phyloP scores from a whole-genome alignment of 2,797 vertebrate species.

The Coilia nasus region DNA sequence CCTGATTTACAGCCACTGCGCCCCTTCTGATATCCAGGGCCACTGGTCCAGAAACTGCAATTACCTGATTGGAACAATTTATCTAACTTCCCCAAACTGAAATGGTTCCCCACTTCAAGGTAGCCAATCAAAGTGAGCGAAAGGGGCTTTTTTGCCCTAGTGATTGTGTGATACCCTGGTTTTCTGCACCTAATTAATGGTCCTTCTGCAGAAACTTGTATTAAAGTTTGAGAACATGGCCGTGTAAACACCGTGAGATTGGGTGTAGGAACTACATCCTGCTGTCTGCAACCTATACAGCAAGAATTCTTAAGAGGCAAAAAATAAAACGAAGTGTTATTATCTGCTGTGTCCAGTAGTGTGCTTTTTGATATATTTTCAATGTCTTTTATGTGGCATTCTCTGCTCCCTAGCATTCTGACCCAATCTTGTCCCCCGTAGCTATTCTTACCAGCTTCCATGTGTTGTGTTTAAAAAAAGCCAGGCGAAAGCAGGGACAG shows the following conservation, averaged over 20 bases:
- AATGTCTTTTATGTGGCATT: background rate
- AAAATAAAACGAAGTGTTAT: too few species aligned
- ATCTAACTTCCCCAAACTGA: conserved; percentile 41
- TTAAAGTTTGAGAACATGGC: background rate
- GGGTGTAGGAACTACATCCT: too few species aligned
- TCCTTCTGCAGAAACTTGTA: too few species aligned
- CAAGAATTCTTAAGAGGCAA: too few species aligned
- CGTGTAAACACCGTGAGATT: background rate
- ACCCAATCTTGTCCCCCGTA: background rate
- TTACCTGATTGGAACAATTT: conserved; percentile 45
- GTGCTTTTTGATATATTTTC: background rate
- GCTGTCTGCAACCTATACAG: too few species aligned
- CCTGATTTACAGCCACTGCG: conserved; percentile 32
- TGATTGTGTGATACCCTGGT: background rate
- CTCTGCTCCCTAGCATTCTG: background rate
- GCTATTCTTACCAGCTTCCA: background rate
- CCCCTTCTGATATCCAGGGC: conserved; percentile 32
- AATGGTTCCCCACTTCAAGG: conserved; percentile 34
- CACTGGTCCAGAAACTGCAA: conserved; percentile 44
- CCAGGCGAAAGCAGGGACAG: background rate
- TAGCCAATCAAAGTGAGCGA: conserved; percentile 12
- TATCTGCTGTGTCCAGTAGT: background rate
- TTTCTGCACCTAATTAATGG: too few species aligned
- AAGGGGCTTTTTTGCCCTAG: background rate
- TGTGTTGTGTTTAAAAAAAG: background rate